Evolutionary conservation across 1,140 invertebrate genomes (phyloP).

Genomic region (Euglossa dilemma): DNA sequence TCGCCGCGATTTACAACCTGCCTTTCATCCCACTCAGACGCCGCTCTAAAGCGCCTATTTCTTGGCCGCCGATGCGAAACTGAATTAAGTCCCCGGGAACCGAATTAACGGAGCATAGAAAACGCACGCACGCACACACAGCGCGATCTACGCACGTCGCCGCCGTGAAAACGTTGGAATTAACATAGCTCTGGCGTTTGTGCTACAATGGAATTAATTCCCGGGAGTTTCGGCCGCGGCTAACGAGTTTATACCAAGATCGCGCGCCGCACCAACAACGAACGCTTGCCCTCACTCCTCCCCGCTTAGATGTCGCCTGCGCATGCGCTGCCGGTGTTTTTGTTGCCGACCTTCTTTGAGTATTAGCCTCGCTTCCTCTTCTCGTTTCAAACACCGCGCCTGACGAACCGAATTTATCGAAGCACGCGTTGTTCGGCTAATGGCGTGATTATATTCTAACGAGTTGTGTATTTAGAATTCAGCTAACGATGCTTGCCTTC

Average conservation of each 20-base stretch:
- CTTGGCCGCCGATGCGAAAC: slow-evolving; percentile 51
- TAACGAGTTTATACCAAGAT: slow-evolving; percentile 65
- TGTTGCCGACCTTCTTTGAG: neutral
- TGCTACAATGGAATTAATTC: slow-evolving; percentile 70
- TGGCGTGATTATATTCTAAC: no score
- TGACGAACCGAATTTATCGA: neutral
- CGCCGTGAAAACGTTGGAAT: slow-evolving; percentile 63
- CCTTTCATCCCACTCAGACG: slow-evolving; percentile 38
- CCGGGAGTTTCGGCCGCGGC: slow-evolving; percentile 55
- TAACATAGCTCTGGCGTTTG: slow-evolving; percentile 61
- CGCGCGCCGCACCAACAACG: slow-evolving; percentile 25
- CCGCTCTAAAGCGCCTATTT: slow-evolving; percentile 29
- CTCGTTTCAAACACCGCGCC: neutral
- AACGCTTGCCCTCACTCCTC: slow-evolving; percentile 13
- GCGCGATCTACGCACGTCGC: neutral
- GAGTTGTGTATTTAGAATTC: no score
- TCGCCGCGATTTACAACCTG: slow-evolving; percentile 58
- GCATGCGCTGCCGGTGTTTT: neutral
- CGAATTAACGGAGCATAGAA: slow-evolving; percentile 56
- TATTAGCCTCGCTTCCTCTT: neutral
- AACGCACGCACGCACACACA: slow-evolving; percentile 18
- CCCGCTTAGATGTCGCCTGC: slow-evolving; percentile 32
- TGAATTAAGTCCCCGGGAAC: slow-evolving; percentile 61
- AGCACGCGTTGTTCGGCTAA: neutral
- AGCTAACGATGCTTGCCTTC: no score